Conservation (phyloP, 1,140 invertebrate species). For the Whitmania pigra region DNA sequence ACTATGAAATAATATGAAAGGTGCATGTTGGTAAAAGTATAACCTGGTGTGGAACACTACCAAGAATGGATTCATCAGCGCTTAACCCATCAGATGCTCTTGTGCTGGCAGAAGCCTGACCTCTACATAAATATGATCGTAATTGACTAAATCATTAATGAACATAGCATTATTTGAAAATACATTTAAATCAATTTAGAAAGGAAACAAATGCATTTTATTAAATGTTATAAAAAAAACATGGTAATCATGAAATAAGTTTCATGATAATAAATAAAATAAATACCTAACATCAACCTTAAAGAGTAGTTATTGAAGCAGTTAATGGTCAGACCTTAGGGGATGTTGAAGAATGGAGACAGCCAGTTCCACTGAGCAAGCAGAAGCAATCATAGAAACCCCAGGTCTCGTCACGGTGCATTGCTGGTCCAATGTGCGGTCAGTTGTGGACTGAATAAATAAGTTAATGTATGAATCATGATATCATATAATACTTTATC, state of each 20-base stretch:
- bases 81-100: not conserved
- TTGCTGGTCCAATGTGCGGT: slow-evolving; percentile 92
- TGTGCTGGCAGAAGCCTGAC: slow-evolving; percentile 1
- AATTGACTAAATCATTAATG: not conserved
- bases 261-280: not conserved
- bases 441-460: slow-evolving; percentile 62
- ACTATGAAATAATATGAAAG: no score
- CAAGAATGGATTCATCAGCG: slow-evolving; percentile 13
- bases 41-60: slow-evolving; percentile 15
- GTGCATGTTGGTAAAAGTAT: not conserved
- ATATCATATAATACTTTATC: slow-evolving; percentile 6
- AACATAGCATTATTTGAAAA: no score
- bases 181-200: not conserved
- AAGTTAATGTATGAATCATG: slow-evolving; percentile 19
- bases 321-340: slow-evolving; percentile 45
- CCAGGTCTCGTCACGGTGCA: slow-evolving; percentile 95
- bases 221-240: not conserved
- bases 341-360: slow-evolving; percentile 75
- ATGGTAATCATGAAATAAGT: no score
- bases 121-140: not conserved
- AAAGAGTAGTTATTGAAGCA: not conserved
- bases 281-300: not conserved
- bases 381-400: slow-evolving; percentile 75
- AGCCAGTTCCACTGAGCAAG: slow-evolving; percentile 78
- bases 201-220: not conserved